Percentiles rank a stretch among this genome's conserved stretches.
Evolutionary conservation across 2,888 invertebrate species (phyloP).

Genomic region (Lumbricus terrestris): DNA sequence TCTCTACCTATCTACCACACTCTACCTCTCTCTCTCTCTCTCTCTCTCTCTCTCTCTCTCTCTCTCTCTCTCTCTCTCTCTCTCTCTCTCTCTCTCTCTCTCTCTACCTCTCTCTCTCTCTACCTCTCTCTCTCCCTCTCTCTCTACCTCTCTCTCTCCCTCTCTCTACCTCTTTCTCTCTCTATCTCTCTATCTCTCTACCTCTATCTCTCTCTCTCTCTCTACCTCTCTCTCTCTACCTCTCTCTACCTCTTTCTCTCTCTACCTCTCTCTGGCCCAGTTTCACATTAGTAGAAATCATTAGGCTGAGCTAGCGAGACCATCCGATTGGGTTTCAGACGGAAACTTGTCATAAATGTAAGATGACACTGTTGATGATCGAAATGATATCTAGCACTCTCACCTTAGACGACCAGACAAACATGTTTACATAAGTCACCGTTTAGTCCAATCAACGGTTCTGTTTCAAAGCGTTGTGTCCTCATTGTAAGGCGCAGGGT

Average conservation of each 20-base stretch:
- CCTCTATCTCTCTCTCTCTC: not conserved
- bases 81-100: too few species aligned
- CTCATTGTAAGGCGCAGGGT: not conserved
- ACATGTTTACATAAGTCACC: not conserved
- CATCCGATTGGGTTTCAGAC: not conserved
- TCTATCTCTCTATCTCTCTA: not conserved
- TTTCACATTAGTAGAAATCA: not conserved
- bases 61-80: too few species aligned
- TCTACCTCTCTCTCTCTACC: not conserved
- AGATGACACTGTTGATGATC: not conserved
- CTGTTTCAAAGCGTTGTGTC: not conserved
- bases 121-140: too few species aligned
- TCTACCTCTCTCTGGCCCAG: not conserved
- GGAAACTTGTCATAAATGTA: not conserved
- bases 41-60: too few species aligned
- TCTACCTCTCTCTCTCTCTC: too few species aligned
- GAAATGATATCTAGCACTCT: not conserved
- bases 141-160: too few species aligned
- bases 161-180: not conserved
- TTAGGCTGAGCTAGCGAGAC: not conserved
- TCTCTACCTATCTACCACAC: too few species aligned
- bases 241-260: not conserved
- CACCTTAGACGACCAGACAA: not conserved
- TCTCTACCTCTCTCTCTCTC: too few species aligned
- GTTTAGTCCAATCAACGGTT: not conserved